Evolutionary conservation across 1,140 invertebrate genomes (phyloP), one percentile per base, ranked within the genome.

Genomic region (Ganaspis sp.): DNA sequence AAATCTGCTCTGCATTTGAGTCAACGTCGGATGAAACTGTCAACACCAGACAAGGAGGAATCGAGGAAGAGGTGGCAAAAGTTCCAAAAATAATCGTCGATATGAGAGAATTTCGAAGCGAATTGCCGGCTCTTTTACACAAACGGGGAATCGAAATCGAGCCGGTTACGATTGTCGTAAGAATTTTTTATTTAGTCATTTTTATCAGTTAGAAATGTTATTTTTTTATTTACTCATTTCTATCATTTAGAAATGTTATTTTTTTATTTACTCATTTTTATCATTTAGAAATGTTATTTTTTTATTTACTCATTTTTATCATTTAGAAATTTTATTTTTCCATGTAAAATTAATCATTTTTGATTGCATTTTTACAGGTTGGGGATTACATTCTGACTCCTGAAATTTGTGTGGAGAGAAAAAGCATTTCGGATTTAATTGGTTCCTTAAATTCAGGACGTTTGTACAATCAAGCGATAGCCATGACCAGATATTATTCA

Each of bases 331-430:
- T n/a, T 37, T 34, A 70, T 34, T 17, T 49, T 8, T 17, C n/a
- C n/a, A 49, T 49, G 1, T 49, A 1, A n/a, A 17, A 8, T 49
- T 54, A 11, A 54, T 21, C 9, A 23, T 21, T 54, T 54, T 1
- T 12, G 9, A 58, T 83, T 70, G n/a, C n/a, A n/a, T 73, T 70
- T 45, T 87, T 86, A 69, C 80, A 96, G 96, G 95, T 99, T 69
- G 98, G 98, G 1, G 99, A 99, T 91, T 99, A 99, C 87, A 98
- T 99, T 83, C 91, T 99, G 1, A 98, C 98, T 0, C 97, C 98
- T 0, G 97, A 99, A 26, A 97, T 99, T 83, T 98, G 97, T 86
- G 94, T 99, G 4, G 99, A 99, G 91, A 92, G 99, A 6, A 99
- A 99, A 92, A 99, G 98, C 75, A 94, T 99, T 26, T 98, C 97